A percentile compares a stretch with the other conserved stretches of the same genome.
These are phyloP conservation scores for Trogon melanurus DNA, from an alignment of 2,113 vertebrate genomes.

Conservation along the genomic window DNA sequence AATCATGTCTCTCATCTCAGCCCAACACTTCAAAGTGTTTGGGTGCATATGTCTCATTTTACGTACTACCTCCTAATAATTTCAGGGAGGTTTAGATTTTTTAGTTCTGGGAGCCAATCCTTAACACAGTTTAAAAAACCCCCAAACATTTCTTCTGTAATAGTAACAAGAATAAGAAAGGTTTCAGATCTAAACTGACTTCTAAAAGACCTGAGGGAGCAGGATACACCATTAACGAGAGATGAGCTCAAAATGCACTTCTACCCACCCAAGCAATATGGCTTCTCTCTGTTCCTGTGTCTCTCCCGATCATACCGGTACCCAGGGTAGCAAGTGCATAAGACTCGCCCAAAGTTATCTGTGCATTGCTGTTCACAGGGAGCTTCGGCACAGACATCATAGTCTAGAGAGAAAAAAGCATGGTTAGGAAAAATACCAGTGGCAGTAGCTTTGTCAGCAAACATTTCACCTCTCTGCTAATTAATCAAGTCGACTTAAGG, in stretches of 20 bases:
- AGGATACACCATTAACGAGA: background rate
- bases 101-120: background rate
- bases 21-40: background rate
- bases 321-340: constrained; percentile 94
- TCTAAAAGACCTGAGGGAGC: background rate
- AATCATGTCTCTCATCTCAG: background rate
- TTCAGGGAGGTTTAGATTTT: background rate
- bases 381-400: constrained; percentile 91
- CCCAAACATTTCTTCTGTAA: background rate
- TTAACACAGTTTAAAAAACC: background rate
- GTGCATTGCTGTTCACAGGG: constrained; percentile 98
- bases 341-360: constrained; percentile 93
- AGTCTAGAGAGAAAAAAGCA: constrained; percentile 78
- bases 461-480: background rate
- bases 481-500: background rate
- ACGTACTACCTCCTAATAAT: background rate
- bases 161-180: background rate
- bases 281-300: constrained; percentile 90
- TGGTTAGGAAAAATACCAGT: background rate
- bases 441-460: background rate
- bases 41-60: background rate
- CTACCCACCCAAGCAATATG: constrained; percentile 91
- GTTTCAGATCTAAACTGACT: background rate
- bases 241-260: accelerated
- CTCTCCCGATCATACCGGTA: constrained; percentile 93